Base-by-base conservation (phyloP, 2,113 vertebrate species). In the Balaeniceps rex region DNA sequence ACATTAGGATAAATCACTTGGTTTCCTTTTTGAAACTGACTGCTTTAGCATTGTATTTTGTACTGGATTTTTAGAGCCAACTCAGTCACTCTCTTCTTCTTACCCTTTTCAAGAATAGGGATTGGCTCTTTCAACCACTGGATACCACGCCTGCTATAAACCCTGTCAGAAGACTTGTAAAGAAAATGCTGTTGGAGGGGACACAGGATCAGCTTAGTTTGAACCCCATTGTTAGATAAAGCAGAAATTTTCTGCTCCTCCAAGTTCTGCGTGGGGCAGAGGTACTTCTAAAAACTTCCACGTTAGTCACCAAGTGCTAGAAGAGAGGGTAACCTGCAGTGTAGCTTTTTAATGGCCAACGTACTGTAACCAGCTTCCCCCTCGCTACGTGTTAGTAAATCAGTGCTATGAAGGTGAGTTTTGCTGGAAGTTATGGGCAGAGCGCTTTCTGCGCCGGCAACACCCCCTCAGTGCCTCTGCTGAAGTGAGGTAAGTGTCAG, bases 301-400 rank as follows among this genome's bases (percentile, higher is more conserved):
- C 5, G 11, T 54, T 52, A 46, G 54, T 33, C 29, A 52, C 42
- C 21, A n/a, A 28, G 18, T 16, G 25, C 52, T 46, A 11, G 10
- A 66, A 7, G 55, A 54, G 24, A 8, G 19, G 33, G 19, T 49
- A 15, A 49, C 31, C 31, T 34, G 38, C 42, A 55, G 31, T 0
- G 0, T 57, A 25, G 44, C 19, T 90, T 34, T 79, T 57, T 29
- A 36, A 28, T 33, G 28, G 47, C 28, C 42, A 11, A 1, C 19
- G 38, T 58, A 22, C 49, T 64, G 29, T 68, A 29, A 38, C 26
- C 42, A 57, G 61, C n/a, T 66, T 28, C 12, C 14, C 7, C 6
- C 18, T 3, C 14, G 2, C 16, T 7, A 19, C 0, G 4, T 16
- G 26, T 4, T 16, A 33, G 16, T 29, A 34, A 23, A 24, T 24